Evolutionary conservation across 2,797 vertebrate species (phyloP), one percentile per base, ranked within the genome.

Genomic region (Lagocephalus sceleratus): DNA sequence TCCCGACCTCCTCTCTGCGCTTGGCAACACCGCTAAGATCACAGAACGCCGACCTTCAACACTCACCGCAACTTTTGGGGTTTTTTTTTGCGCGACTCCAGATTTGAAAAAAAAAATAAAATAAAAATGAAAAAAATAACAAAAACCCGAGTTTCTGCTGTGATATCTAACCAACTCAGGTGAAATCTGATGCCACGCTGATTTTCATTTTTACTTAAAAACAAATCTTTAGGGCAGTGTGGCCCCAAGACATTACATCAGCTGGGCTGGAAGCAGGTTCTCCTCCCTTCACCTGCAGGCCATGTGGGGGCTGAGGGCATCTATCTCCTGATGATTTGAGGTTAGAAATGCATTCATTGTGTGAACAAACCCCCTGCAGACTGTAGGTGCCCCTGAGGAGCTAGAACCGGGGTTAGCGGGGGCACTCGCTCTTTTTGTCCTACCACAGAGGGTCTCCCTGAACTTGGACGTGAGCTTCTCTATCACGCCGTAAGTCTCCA

Each of bases 381-480:
- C 82, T 84, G 77, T 35, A 86, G 81, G 65, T 80, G 78, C 56
- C 65, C 72, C 51, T 44, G 51, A 51, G 63, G 68, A 63, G 78
- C 75, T 68, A 84, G 64, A 84, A 82, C 71, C 39, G 21, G 51
- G 60, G 61, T 83, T 80, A 84, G 71, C 57, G 54, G 45, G 20
- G 51, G 60, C 0, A 44, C 14, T 17, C 53, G 54, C 9, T 63
- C 16, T 69, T 47, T 70, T 58, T 58, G 66, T 84, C 91, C 85
- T 92, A 92, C 91, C 91, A 17, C 96, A 98, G 73, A 98, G 87
- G 3, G 93, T 93, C 73, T 94, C 89, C 86, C 91, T 92, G 87
- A 98, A 98, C 76, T 91, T 93, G 53, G 93, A 92, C 12, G 94
- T 94, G 63, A 98, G 92, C 73, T 96, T 97, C 88, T 98, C 94